Evolutionary conservation across 2,888 invertebrate species (phyloP), one percentile per base, ranked within the genome.

Genomic region (Macaria liturata): DNA sequence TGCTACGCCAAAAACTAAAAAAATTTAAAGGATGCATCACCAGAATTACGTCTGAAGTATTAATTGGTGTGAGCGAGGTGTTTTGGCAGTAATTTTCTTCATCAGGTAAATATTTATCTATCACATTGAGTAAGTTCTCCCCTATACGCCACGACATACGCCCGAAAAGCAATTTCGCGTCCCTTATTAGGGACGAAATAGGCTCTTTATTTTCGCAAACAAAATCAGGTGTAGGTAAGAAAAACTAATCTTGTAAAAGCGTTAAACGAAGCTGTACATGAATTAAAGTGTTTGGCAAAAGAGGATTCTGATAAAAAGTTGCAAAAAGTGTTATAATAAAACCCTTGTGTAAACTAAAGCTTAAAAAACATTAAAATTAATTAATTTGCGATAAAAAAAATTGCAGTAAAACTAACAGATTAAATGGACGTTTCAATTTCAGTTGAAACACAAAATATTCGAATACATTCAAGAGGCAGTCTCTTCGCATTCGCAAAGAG

Each of bases 81-180:
- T 42, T n/a, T 2, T n/a, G 6, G 37, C 51, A 39, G 45, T 43
- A 8, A 49, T 43, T 46, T 42, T n/a, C 42, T 32, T 42, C 46
- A 8, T 4, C 34, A 51, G 39, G 54, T 46, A 49, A 42, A 54
- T 51, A 50, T 53, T 51, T 56, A 20, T 48, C 30, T 54, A 49
- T 48, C 40, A 52, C 51, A 58, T 60, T 55, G 51, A 61, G 48
- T 31, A 50, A 46, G 43, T 54, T 57, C 57, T 45, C 60, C 51
- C 59, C 53, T 57, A 45, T 42, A 57, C 55, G 49, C 49, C 59
- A 45, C 56, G 47, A 59, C 58, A 56, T 51, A 61, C 53, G 37
- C 49, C 52, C 51, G 56, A 64, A 67, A 68, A 66, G 63, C 64
- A 66, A 66, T 66, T 66, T 64, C 49, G 46, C 58, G 48, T 59